Evolutionary conservation across 2,797 vertebrate species (phyloP).

Genomic region (Alosa sapidissima): DNA sequence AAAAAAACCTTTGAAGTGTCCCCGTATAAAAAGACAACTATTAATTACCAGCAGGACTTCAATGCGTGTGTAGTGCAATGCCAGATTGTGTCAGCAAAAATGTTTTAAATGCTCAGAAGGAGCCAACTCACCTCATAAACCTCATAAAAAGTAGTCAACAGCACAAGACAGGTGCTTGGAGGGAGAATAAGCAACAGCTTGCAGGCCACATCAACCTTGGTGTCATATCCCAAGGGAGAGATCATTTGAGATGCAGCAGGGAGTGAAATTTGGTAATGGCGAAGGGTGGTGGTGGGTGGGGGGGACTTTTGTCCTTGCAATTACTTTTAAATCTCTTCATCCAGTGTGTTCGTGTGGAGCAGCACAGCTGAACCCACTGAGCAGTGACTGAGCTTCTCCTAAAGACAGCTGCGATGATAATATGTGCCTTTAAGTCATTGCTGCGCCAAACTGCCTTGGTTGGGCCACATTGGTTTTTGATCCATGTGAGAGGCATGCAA

Average conservation of each 20-base stretch:
- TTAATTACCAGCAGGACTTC: not conserved
- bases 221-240: not conserved
- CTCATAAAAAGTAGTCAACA: not conserved
- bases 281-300: not conserved
- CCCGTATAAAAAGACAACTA: not conserved
- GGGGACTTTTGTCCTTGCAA: constrained; percentile 5
- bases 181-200: not conserved
- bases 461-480: constrained; percentile 15
- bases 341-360: not conserved
- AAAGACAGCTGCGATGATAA: constrained; percentile 26
- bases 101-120: not conserved
- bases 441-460: constrained; percentile 19
- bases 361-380: constrained; percentile 23
- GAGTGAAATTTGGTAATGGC: no score
- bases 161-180: not conserved
- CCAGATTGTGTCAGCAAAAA: not conserved
- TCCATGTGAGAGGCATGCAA: not conserved
- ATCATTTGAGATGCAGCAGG: not conserved
- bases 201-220: not conserved
- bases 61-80: not conserved
- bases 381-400: constrained; percentile 22
- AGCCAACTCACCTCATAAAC: not conserved
- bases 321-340: constrained; percentile 25
- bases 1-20: not conserved
- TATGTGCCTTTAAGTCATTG: constrained; percentile 25